Evolutionary conservation across 2,888 invertebrate species (phyloP).

Genomic region (Caradrina kadenii): DNA sequence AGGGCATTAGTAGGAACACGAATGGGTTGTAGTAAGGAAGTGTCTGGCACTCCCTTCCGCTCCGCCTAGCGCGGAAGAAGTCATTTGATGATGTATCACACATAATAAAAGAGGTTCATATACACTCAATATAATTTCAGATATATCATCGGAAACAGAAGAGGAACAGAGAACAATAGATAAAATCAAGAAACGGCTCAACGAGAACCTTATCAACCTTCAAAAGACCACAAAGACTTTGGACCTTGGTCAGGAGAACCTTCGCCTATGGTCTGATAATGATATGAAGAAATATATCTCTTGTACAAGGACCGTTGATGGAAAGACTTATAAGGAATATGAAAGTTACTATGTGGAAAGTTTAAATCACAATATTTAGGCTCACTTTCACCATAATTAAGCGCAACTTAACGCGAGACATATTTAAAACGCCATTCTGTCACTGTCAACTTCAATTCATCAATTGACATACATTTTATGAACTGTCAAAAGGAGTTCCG

Average conservation of each 20-base stretch:
- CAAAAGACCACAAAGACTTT: constrained; percentile 76
- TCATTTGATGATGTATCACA: too few relatives aligned
- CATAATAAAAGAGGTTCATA: too few relatives aligned
- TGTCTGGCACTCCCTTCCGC: too few relatives aligned
- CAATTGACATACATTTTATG: too few relatives aligned
- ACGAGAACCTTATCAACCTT: constrained; percentile 74
- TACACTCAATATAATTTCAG: constrained; percentile 66
- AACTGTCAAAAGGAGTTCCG: too few relatives aligned
- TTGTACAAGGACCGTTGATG: constrained; percentile 72
- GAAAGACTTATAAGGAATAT: constrained; percentile 76
- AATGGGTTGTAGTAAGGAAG: too few relatives aligned
- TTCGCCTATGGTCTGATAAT: constrained; percentile 78
- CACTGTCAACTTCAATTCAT: too few relatives aligned
- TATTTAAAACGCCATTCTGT: too few relatives aligned
- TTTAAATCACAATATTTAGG: constrained; percentile 46
- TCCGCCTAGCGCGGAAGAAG: too few relatives aligned
- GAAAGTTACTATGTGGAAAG: constrained; percentile 74
- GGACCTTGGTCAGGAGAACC: constrained; percentile 73
- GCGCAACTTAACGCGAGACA: too few relatives aligned
- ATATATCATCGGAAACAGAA: constrained; percentile 71
- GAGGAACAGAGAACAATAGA: constrained; percentile 76
- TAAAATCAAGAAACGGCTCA: constrained; percentile 80
- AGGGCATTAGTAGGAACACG: too few relatives aligned
- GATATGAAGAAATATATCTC: constrained; percentile 75
- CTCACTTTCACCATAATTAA: too few relatives aligned